Percentiles rank a stretch among this genome's conserved stretches.
phyloP scores from a whole-genome alignment of 2,113 vertebrate genomes.

The Heterotis niloticus region DNA sequence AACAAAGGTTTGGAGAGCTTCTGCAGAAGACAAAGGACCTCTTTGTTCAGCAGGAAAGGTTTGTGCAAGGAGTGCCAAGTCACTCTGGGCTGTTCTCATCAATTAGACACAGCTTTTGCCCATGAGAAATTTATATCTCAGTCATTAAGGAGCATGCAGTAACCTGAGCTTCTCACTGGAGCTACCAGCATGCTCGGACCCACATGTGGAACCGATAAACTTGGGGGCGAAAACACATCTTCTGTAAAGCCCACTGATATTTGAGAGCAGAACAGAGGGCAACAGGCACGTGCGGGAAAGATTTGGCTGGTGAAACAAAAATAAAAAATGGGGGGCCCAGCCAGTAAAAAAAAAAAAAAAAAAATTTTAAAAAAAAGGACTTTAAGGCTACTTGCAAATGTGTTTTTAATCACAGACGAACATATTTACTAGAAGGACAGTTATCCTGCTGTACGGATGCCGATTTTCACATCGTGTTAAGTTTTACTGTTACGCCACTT shows the following conservation, averaged over 20 bases:
- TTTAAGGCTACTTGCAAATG: conserved; percentile 58
- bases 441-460: not conserved
- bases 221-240: conserved; percentile 47
- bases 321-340: not conserved
- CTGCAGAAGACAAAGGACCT: conserved; percentile 58
- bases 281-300: conserved; percentile 21
- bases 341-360: conserved; percentile 29
- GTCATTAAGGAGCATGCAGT: conserved; percentile 63
- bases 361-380: conserved; percentile 60
- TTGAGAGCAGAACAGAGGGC: not conserved
- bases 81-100: conserved; percentile 70
- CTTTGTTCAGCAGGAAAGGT: conserved; percentile 62
- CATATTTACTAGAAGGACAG: conserved; percentile 2
- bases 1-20: conserved; percentile 62
- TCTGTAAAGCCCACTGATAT: conserved; percentile 12
- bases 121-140: conserved; percentile 70
- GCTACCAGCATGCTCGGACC: conserved; percentile 15
- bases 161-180: conserved; percentile 51
- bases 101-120: conserved; percentile 69
- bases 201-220: conserved; percentile 33
- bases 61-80: conserved; percentile 62
- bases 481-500: not conserved
- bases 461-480: not conserved
- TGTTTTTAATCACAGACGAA: conserved; percentile 66
- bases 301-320: conserved; percentile 30